Conservation (phyloP, 2,888 invertebrate species). For the Tanypteryx hageni region DNA sequence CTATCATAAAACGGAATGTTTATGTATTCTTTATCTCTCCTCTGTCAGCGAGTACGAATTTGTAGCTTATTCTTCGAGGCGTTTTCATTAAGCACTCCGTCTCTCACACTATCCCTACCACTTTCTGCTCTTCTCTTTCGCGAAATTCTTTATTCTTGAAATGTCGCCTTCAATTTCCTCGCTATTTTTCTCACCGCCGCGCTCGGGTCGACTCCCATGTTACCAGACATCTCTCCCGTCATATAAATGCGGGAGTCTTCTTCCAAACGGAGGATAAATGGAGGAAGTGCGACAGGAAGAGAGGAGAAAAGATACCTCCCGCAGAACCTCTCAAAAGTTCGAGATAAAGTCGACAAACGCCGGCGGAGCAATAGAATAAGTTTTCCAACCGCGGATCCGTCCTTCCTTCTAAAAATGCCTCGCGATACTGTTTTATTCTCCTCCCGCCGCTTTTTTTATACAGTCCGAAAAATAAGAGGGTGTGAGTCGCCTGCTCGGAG, state of each 20-base stretch:
- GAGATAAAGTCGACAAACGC: background rate
- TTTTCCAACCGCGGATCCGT: no score
- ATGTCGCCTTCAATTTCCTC: background rate
- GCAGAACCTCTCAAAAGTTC: background rate
- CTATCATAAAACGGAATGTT: no score
- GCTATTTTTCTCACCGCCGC: conserved; percentile 66
- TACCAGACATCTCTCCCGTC: background rate
- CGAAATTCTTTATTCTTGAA: background rate
- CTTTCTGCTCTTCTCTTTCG: background rate
- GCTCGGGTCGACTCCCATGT: background rate
- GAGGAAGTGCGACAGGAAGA: background rate
- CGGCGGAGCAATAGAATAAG: no score
- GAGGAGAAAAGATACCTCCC: background rate
- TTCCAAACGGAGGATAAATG: background rate
- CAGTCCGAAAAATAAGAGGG: background rate
- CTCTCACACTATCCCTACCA: background rate
- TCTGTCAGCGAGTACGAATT: no score
- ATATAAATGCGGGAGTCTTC: background rate
- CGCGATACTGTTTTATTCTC: background rate
- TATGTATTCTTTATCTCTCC: no score
- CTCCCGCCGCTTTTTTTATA: background rate
- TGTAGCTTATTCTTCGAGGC: background rate
- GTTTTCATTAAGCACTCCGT: background rate
- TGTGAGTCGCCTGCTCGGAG: background rate
- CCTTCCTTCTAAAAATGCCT: background rate